These are phyloP conservation scores for Coranthus polyacanthus DNA, from an alignment of 2,797 vertebrate genomes.

Conservation along the genomic window DNA sequence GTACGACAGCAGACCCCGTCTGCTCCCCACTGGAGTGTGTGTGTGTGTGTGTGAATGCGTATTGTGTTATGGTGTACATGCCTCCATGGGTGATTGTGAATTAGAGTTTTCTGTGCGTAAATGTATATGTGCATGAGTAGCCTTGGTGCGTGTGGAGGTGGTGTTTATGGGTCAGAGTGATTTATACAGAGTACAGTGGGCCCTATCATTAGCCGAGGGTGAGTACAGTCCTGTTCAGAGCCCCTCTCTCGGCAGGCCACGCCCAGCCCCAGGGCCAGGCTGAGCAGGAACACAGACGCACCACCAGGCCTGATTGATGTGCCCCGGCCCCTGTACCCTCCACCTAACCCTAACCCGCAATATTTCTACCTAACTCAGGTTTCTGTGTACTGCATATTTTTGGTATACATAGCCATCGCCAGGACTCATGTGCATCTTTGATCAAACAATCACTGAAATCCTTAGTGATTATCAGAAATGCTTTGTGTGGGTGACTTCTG, in stretches of 20 bases:
- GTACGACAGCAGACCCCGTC: conserved; percentile 28
- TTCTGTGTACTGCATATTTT: conserved; percentile 1
- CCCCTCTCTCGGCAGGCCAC: conserved; percentile 52
- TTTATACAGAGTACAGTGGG: conserved; percentile 81
- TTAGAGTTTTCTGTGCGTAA: conserved; percentile 6
- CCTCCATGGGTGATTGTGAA: conserved; percentile 42
- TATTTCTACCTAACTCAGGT: conserved; percentile 36
- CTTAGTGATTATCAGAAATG: too few species aligned
- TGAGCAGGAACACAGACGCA: conserved; percentile 54
- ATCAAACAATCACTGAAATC: too few species aligned
- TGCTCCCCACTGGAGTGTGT: not conserved
- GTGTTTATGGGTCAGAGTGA: conserved; percentile 81
- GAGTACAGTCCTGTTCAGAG: conserved; percentile 71
- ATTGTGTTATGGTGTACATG: not conserved
- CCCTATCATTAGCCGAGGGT: conserved; percentile 83
- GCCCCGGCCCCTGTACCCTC: conserved; percentile 30
- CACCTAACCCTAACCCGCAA: conserved; percentile 19
- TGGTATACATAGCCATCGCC: too few species aligned
- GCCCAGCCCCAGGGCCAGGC: conserved; percentile 65
- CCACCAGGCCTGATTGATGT: conserved; percentile 64
- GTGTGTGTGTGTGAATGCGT: conserved; percentile 15
- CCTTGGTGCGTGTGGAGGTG: conserved; percentile 38
- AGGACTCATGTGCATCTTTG: too few species aligned
- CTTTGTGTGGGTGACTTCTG: too few species aligned
- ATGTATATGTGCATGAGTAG: conserved; percentile 31